Conservation (phyloP, 2,888 invertebrate species). For the Sycophila texana region DNA sequence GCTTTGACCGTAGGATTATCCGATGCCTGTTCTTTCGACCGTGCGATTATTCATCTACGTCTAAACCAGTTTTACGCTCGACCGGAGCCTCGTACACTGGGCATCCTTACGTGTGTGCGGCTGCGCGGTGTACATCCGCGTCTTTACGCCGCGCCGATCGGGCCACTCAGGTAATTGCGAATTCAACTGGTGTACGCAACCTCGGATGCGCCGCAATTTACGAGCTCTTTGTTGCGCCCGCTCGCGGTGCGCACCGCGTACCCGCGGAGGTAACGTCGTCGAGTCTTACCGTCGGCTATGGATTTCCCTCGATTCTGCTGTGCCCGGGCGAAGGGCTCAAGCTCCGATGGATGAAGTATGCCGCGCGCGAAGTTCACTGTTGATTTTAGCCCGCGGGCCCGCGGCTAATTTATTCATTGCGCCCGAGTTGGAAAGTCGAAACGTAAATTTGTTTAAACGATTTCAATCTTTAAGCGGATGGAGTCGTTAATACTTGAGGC, state of each 20-base stretch:
- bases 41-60: conserved; percentile 45
- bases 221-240: conserved; percentile 26
- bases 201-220: conserved; percentile 17
- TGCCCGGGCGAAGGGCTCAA: neutral
- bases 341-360: neutral
- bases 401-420: no score
- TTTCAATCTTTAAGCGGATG: neutral
- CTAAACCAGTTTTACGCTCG: conserved; percentile 45
- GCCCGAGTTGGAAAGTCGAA: no score
- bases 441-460: no score
- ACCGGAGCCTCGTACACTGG: neutral
- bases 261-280: neutral
- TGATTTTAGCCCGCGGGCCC: no score
- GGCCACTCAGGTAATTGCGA: conserved; percentile 14
- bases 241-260: neutral
- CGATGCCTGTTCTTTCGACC: conserved; percentile 45
- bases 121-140: neutral
- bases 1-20: conserved; percentile 41
- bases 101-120: neutral
- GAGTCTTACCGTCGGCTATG: no score
- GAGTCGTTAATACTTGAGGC: neutral
- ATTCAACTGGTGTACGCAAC: conserved; percentile 25
- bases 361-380: neutral
- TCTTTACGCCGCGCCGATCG: neutral
- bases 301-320: neutral